Evolutionary conservation across 2,888 invertebrate species (phyloP).

Genomic region (Parnassius smintheus): DNA sequence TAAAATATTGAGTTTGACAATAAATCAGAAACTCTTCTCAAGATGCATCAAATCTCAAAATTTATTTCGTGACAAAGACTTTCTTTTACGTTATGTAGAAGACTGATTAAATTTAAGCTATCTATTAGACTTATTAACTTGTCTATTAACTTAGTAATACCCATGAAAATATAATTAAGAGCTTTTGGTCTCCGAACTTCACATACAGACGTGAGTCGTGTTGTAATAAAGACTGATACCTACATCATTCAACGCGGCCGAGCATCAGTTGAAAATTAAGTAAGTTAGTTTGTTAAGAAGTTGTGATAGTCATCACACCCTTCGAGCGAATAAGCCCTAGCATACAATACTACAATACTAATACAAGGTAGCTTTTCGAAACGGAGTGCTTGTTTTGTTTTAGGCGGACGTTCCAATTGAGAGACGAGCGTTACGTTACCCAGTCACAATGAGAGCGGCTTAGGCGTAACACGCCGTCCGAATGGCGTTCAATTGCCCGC

Average conservation of each 20-base stretch:
- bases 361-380: background rate
- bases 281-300: constrained; percentile 27
- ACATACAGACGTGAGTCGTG: constrained; percentile 19
- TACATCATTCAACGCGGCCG: constrained; percentile 11
- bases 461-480: constrained; percentile 50
- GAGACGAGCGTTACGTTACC: constrained; percentile 1
- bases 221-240: constrained; percentile 13
- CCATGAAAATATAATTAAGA: constrained; percentile 23
- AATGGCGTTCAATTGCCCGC: constrained; percentile 33
- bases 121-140: too few relatives aligned
- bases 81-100: too few relatives aligned
- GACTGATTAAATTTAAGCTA: too few relatives aligned
- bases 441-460: constrained; percentile 59
- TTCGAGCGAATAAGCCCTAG: constrained; percentile 2
- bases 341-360: too few relatives aligned
- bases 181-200: constrained; percentile 15
- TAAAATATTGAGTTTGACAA: too few relatives aligned
- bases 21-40: too few relatives aligned
- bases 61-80: too few relatives aligned
- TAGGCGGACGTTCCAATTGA: constrained; percentile 7
- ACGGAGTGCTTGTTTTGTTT: constrained; percentile 10
- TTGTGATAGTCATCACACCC: constrained; percentile 21
- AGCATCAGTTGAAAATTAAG: constrained; percentile 22
- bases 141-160: background rate
- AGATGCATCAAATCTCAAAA: too few relatives aligned